Percentiles rank a stretch among this genome's conserved stretches.
Evolutionary conservation across 2,113 vertebrate species (phyloP).

Genomic region (Balaenoptera acutorostrata): DNA sequence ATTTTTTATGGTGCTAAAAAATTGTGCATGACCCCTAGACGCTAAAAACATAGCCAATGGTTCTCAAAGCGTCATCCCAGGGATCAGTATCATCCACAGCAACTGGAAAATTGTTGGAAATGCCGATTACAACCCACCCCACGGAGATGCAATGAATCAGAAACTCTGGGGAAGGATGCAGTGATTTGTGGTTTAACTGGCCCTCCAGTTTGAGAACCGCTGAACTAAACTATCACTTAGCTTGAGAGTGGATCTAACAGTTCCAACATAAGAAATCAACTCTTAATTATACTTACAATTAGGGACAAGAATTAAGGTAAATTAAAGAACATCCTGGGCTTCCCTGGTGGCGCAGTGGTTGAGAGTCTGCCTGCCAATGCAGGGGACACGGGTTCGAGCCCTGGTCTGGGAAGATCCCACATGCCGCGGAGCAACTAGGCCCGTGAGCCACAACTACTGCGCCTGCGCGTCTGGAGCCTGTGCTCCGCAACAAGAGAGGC

Average conservation of each 20-base stretch:
- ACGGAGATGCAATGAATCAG: neutral
- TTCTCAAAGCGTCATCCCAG: neutral
- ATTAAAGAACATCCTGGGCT: neutral
- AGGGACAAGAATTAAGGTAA: neutral
- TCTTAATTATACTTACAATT: neutral
- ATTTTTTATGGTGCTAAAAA: neutral
- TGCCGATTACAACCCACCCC: neutral
- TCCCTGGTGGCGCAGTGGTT: no score
- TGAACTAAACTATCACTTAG: neutral
- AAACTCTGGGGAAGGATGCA: neutral
- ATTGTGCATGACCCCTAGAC: neutral
- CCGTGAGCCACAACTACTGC: no score
- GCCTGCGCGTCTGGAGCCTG: no score
- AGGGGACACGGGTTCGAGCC: no score
- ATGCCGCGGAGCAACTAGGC: no score
- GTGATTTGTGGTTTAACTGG: neutral
- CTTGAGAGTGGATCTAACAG: neutral
- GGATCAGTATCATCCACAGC: neutral
- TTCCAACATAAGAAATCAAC: neutral
- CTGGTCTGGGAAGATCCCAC: no score
- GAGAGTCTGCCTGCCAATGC: no score
- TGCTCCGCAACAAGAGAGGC: no score
- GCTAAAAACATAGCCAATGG: neutral
- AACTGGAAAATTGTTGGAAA: neutral
- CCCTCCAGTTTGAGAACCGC: neutral